phyloP scores from a whole-genome alignment of 2,113 vertebrate genomes.

The Lepisosteus oculatus region DNA sequence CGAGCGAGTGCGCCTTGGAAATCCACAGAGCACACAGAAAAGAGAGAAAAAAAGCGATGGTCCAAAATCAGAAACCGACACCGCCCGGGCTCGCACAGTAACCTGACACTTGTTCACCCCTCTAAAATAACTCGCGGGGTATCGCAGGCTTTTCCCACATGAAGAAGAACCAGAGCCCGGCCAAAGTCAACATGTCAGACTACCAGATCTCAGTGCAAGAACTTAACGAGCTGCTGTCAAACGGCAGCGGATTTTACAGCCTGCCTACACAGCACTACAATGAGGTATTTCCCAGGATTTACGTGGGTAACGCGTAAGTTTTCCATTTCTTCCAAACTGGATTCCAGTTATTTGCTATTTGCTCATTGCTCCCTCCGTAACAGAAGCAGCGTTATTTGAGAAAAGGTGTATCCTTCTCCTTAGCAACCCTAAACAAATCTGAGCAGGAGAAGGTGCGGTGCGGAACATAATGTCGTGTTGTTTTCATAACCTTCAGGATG shows the following conservation, averaged over 20 bases:
- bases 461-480: too few relatives aligned
- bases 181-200: conserved; percentile 64
- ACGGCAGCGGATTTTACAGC: conserved; percentile 88
- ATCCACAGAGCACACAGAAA: conserved; percentile 35
- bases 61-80: conserved; percentile 15
- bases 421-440: too few relatives aligned
- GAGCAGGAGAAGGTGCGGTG: too few relatives aligned
- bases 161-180: conserved; percentile 70
- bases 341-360: too few relatives aligned
- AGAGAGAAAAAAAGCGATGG: conserved; percentile 46
- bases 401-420: too few relatives aligned
- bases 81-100: conserved; percentile 14
- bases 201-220: conserved; percentile 79
- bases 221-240: conserved; percentile 86
- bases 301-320: conserved; percentile 92
- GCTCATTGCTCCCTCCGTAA: too few relatives aligned
- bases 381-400: too few relatives aligned
- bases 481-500: too few relatives aligned
- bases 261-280: conserved; percentile 90
- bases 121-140: conserved; percentile 19
- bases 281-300: conserved; percentile 88
- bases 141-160: conserved; percentile 36
- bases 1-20: not conserved
- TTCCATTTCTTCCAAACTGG: not conserved
- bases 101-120: conserved; percentile 38